These are phyloP conservation scores for Isoperla grammatica DNA, from an alignment of 2,888 invertebrate genomes.

Conservation along the genomic window DNA sequence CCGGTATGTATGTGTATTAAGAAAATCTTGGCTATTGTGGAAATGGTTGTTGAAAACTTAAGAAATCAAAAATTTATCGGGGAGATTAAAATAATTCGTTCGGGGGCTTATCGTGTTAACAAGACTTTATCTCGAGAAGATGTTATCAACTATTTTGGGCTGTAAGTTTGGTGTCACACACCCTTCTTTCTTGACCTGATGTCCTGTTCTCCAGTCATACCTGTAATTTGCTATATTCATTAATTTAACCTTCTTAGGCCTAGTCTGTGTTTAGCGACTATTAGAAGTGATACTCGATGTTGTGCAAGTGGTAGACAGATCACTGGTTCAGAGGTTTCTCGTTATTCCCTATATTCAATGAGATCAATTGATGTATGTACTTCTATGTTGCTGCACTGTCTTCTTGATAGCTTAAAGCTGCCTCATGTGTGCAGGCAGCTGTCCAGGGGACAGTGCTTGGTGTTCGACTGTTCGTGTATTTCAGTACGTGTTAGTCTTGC, in stretches of 20 bases:
- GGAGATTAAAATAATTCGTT: conserved; percentile 3
- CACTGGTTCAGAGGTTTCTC: conserved; percentile 13
- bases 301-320: conserved; percentile 12
- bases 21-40: conserved; percentile 5
- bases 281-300: conserved; percentile 16
- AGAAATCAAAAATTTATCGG: background rate
- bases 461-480: conserved; percentile 8
- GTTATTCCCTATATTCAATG: conserved; percentile 8
- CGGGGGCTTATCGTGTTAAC: background rate
- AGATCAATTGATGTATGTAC: conserved; percentile 17
- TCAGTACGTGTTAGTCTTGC: conserved; percentile 8
- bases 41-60: background rate
- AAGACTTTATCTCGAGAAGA: background rate
- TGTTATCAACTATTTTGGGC: conserved; percentile 6
- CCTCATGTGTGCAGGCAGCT: background rate
- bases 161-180: background rate
- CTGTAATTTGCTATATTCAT: conserved; percentile 16
- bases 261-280: conserved; percentile 18
- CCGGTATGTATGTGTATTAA: conserved; percentile 8
- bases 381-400: conserved; percentile 11
- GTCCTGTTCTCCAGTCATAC: conserved; percentile 13
- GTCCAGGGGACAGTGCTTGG: conserved; percentile 9
- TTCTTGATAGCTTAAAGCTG: background rate
- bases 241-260: conserved; percentile 16
- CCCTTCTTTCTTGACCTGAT: background rate